Conservation (phyloP, 2,888 invertebrate species). For the Nemotelus pantherinus region DNA sequence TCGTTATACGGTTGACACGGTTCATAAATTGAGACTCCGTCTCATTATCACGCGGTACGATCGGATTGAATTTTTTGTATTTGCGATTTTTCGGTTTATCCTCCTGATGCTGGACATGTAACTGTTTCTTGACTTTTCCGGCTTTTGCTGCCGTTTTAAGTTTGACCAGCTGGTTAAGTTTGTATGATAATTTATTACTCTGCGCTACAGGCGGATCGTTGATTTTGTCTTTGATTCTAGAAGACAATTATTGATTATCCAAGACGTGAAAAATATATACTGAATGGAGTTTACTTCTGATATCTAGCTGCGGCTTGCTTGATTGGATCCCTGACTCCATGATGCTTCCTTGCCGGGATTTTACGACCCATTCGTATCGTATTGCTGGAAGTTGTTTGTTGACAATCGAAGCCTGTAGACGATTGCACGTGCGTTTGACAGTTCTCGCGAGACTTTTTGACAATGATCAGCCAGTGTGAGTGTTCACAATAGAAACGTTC, state of each 20-base stretch:
- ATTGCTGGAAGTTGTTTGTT: slow-evolving; percentile 14
- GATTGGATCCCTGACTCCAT: slow-evolving; percentile 79
- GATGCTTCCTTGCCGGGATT: slow-evolving; percentile 84
- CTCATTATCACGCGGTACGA: slow-evolving; percentile 73
- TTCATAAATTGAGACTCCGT: slow-evolving; percentile 71
- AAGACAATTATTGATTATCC: slow-evolving; percentile 48
- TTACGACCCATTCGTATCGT: slow-evolving; percentile 65
- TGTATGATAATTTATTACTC: slow-evolving; percentile 77
- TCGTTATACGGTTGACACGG: slow-evolving; percentile 73
- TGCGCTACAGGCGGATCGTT: slow-evolving; percentile 78
- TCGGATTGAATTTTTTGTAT: slow-evolving; percentile 65
- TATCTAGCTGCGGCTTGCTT: slow-evolving; percentile 74
- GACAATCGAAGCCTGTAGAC: background rate
- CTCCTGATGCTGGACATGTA: slow-evolving; percentile 60
- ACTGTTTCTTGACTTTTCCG: slow-evolving; percentile 58
- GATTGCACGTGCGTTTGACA: slow-evolving; percentile 5
- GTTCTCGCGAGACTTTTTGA: background rate
- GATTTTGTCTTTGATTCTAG: slow-evolving; percentile 75
- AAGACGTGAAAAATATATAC: background rate
- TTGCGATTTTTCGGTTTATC: slow-evolving; percentile 49
- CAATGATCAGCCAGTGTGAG: background rate
- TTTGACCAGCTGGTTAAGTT: slow-evolving; percentile 73
- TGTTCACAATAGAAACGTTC: no score
- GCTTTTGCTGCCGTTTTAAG: slow-evolving; percentile 66
- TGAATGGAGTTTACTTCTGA: slow-evolving; percentile 68